These are phyloP conservation scores for Anolis sagrei DNA, from an alignment of 2,113 vertebrate genomes.

Conservation along the genomic window DNA sequence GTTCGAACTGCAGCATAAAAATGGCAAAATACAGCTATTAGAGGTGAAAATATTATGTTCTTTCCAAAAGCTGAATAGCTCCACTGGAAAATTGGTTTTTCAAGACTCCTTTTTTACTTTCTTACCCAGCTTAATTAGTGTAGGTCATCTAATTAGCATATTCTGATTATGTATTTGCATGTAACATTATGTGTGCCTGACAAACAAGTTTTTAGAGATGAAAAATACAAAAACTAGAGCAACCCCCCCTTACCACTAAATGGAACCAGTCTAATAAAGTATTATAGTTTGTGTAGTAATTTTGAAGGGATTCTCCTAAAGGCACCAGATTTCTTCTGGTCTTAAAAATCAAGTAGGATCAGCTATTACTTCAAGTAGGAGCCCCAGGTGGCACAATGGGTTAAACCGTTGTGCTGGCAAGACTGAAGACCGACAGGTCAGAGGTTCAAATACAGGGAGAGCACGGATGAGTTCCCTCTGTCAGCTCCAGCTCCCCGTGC, in stretches of 20 bases:
- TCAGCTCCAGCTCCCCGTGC: no score
- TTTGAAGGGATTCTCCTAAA: not conserved
- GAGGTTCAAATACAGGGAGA: no score
- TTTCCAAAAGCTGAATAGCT: constrained; percentile 12
- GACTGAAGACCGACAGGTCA: no score
- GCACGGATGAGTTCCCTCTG: no score
- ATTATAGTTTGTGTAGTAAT: not conserved
- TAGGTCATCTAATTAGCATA: constrained; percentile 32
- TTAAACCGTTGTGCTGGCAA: no score
- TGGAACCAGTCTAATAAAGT: not conserved
- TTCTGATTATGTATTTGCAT: constrained; percentile 27
- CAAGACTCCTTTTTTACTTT: not conserved
- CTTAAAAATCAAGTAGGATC: no score
- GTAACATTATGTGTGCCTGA: constrained; percentile 45
- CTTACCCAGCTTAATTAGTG: constrained; percentile 18
- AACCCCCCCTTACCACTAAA: not conserved
- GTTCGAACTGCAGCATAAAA: not conserved
- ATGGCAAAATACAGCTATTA: not conserved
- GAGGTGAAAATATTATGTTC: not conserved
- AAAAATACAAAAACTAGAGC: constrained; percentile 39
- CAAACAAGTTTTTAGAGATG: constrained; percentile 33
- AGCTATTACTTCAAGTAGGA: no score
- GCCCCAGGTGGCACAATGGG: no score
- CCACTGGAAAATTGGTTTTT: constrained; percentile 26
- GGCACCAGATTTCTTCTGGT: no score